phyloP scores from a whole-genome alignment of 2,888 invertebrate genomes.

The Calephelis perditalis region DNA sequence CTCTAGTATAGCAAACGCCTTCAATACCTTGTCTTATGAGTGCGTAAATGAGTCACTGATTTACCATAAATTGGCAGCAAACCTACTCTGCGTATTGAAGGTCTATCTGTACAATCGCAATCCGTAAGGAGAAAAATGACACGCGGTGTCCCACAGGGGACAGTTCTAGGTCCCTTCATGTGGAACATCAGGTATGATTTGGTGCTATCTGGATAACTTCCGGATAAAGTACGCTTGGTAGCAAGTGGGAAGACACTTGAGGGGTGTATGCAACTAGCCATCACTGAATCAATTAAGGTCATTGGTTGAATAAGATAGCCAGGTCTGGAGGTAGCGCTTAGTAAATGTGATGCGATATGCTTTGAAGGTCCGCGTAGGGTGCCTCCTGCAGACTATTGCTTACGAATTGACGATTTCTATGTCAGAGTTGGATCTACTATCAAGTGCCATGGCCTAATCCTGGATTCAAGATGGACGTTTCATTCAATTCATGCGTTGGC shows the following conservation, averaged over 20 bases:
- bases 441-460: neutral
- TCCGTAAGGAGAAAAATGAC: neutral
- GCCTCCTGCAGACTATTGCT: neutral
- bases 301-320: constrained; percentile 1
- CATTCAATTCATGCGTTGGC: neutral
- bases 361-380: neutral
- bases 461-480: neutral
- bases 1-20: neutral
- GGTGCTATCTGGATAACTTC: neutral
- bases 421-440: neutral
- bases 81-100: neutral
- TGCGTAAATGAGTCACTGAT: neutral
- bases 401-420: neutral
- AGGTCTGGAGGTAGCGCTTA: constrained; percentile 10
- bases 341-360: neutral
- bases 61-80: neutral
- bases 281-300: constrained; percentile 9
- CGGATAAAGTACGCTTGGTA: neutral
- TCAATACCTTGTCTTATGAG: neutral
- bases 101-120: neutral
- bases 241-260: neutral
- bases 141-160: neutral
- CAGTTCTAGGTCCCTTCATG: neutral
- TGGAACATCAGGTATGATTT: neutral
- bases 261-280: constrained; percentile 18